Base-by-base conservation (phyloP, 2,888 invertebrate genomes). In the Adelognathus sp. region DNA sequence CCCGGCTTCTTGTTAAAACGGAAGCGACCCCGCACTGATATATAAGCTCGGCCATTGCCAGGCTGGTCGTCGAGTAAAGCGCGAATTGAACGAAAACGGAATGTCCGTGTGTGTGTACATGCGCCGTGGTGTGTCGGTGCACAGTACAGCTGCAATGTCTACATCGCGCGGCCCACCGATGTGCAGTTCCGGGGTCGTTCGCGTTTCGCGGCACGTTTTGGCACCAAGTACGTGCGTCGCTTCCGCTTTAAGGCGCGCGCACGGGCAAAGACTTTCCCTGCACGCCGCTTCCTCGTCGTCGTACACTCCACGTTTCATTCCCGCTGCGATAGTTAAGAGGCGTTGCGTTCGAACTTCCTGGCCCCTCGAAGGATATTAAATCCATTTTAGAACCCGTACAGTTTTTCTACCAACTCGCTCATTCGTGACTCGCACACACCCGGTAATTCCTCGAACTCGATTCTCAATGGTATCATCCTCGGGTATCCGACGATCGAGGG, bases 171-270 rank as follows among this genome's bases (percentile, higher is more conserved):
- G n/a, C n/a, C n/a, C n/a, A n/a, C n/a, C 50, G 69, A 21, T 64
- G 69, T 44, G 54, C 5, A 9, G 54, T 18, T 63, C 29, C 46
- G 66, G 66, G 50, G 75, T 80, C 76, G 76, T 79, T 82, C 76
- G 60, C 71, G 67, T 82, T 82, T 80, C 82, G 78, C 21, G 52
- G 78, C 82, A 82, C 82, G 82, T 82, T 82, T 82, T 80, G 75
- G 63, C 80, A 61, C 60, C 77, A 76, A 70, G 76, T 80, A 80
- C 81, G 81, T 81, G 81, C 73, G 80, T 73, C 76, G 76, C 69
- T 76, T 75, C 75, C 71, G 75, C 71, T 75, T 63, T 54, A 66
- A 70, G 66, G 79, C 67, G 39, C 18, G 66, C n/a, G n/a, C n/a
- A n/a, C n/a, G n/a, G n/a, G n/a, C n/a, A 64, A 11, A 36, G 58